phyloP scores from a whole-genome alignment of 2,113 vertebrate genomes.

The Tychaedon coryphoeus region DNA sequence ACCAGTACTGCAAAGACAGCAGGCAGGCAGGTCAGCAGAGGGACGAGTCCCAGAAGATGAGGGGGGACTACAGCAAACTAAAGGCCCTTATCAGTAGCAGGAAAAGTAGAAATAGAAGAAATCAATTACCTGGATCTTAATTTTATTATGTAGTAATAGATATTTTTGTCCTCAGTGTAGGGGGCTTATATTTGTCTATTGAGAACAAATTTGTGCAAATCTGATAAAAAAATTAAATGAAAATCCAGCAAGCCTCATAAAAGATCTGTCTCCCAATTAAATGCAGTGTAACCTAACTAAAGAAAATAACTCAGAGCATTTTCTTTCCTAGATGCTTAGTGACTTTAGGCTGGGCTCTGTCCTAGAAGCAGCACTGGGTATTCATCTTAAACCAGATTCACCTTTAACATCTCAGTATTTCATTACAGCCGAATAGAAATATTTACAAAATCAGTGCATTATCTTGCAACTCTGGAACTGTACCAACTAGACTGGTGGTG shows the following conservation, averaged over 20 bases:
- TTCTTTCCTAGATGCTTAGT: constrained; percentile 43
- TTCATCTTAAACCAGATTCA: constrained; percentile 71
- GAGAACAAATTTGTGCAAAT: constrained; percentile 42
- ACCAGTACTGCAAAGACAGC: constrained; percentile 94
- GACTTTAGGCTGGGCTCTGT: constrained; percentile 46
- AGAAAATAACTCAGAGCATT: constrained; percentile 38
- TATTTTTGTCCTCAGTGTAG: constrained; percentile 1
- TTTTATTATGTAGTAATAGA: neutral
- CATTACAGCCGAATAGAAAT: constrained; percentile 10
- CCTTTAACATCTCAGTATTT: constrained; percentile 41
- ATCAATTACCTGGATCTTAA: constrained; percentile 85
- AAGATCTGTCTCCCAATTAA: neutral
- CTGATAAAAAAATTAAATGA: neutral
- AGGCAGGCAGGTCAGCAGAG: constrained; percentile 79
- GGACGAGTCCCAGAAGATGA: constrained; percentile 74
- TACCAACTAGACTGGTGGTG: neutral
- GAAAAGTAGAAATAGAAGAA: constrained; percentile 93
- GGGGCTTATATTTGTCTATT: constrained; percentile 41
- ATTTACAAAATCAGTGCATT: neutral
- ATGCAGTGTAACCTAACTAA: constrained; percentile 47
- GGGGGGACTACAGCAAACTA: constrained; percentile 91
- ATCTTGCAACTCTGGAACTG: neutral
- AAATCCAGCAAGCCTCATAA: neutral
- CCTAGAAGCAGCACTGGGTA: constrained; percentile 43
- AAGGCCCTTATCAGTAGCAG: constrained; percentile 91